Percentiles rank a stretch among this genome's conserved stretches.
These are phyloP conservation scores for Drosophila sucinea DNA, from an alignment of 1,140 invertebrate genomes.

Conservation along the genomic window DNA sequence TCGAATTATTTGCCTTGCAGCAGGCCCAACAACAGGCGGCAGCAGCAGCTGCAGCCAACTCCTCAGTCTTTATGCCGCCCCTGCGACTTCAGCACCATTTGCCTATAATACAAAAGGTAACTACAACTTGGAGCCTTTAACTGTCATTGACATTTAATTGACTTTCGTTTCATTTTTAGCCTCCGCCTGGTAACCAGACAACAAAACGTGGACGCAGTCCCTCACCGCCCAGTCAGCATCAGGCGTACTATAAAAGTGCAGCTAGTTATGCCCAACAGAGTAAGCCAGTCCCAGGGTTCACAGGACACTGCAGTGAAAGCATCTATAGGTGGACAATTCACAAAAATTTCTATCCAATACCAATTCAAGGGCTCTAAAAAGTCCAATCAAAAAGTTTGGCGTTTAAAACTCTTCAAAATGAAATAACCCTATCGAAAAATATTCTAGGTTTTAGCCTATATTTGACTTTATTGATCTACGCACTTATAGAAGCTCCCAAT, in stretches of 20 bases:
- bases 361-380: neutral
- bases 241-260: constrained; percentile 80
- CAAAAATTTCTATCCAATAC: neutral
- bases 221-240: constrained; percentile 83
- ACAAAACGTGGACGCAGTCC: constrained; percentile 84
- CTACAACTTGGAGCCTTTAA: neutral
- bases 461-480: no score
- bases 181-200: constrained; percentile 56
- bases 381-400: neutral
- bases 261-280: constrained; percentile 84
- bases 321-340: constrained; percentile 5
- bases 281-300: constrained; percentile 52
- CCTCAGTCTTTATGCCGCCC: constrained; percentile 73
- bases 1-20: constrained; percentile 84
- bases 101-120: constrained; percentile 61
- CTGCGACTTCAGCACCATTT: constrained; percentile 70
- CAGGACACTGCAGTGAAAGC: constrained; percentile 35
- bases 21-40: constrained; percentile 67
- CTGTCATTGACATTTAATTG: neutral
- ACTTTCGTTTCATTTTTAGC: constrained; percentile 18
- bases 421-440: no score
- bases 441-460: no score
- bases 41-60: constrained; percentile 39
- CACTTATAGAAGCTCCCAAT: no score
- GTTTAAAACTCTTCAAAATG: neutral